Evolutionary conservation across 1,140 invertebrate genomes (phyloP), one percentile per base, ranked within the genome.

Genomic region (Drosophila elegans): DNA sequence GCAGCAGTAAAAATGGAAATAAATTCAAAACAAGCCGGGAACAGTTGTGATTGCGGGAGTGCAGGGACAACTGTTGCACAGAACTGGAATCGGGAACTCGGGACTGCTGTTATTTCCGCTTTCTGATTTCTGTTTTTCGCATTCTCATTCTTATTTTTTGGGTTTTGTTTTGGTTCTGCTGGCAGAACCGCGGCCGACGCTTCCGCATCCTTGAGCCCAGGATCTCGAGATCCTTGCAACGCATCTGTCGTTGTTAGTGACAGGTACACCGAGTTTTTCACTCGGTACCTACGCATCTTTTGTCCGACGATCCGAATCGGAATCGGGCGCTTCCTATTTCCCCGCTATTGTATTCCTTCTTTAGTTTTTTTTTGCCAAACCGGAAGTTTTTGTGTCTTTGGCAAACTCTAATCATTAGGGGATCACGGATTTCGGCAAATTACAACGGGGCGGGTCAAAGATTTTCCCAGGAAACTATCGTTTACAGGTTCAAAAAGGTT

Each of bases 311-410:
- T 45, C 66, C 62, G 32, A 34, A 69, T 56, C 39, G 36, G 36
- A 21, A 36, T 72, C 72, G 45, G n/a, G 55, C 51, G 68, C 57
- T 84, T 84, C 72, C 76, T 82, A 54, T 48, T 49, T 57, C 64
- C 64, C 52, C 49, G 61, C 53, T 44, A 52, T 78, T 39, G 67
- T 63, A 32, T 32, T 71, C 2, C 29, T 16, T 52, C 25, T 39
- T 16, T n/a, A 38, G 11, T 21, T 39, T 48, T 34, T 42, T 66
- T 75, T 49, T 48, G 53, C 64, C 57, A 72, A 46, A 68, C 82
- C 82, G 82, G 82, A 85, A 85, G 83, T 82, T 66, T 86, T 80
- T 78, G 77, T 75, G 74, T 78, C 74, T 78, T 78, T 86, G 76
- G 69, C 84, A 77, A 74, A 61, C 32, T 68, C 42, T 56, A 85